These are phyloP conservation scores for Cremastinae sp. DNA, from an alignment of 2,888 invertebrate species.

Conservation along the genomic window DNA sequence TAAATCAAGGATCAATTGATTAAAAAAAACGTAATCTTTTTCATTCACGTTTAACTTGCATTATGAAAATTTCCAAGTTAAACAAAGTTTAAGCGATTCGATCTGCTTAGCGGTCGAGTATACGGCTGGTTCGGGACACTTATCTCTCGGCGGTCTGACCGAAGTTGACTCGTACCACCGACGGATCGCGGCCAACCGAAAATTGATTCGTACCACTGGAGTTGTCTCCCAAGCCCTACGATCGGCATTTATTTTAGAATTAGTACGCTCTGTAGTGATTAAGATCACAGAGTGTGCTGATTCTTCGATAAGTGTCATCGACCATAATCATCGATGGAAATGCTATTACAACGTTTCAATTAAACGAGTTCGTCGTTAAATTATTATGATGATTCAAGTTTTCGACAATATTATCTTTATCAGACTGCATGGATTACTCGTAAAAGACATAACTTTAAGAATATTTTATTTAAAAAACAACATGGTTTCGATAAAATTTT, in stretches of 20 bases:
- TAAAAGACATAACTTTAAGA: too few species aligned
- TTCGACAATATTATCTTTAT: too few species aligned
- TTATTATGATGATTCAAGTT: too few species aligned
- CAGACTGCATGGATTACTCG: too few species aligned
- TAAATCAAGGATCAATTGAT: slow-evolving; percentile 30
- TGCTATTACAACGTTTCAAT: not conserved
- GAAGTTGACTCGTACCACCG: slow-evolving; percentile 10
- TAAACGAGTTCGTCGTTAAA: too few species aligned
- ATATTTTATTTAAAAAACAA: too few species aligned
- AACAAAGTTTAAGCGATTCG: not conserved
- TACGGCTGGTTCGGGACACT: too few species aligned
- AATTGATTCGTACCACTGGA: slow-evolving; percentile 6
- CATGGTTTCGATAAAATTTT: too few species aligned
- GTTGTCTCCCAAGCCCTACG: slow-evolving; percentile 31
- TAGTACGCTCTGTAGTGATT: slow-evolving; percentile 82
- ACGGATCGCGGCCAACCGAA: not conserved
- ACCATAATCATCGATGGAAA: slow-evolving; percentile 68
- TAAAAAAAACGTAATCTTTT: slow-evolving; percentile 7
- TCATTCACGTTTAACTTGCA: not conserved
- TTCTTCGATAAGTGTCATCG: slow-evolving; percentile 80
- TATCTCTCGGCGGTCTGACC: slow-evolving; percentile 13
- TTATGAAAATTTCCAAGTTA: not conserved
- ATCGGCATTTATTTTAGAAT: slow-evolving; percentile 81
- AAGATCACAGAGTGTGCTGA: slow-evolving; percentile 81
- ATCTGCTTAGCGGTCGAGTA: too few species aligned